Percentiles rank a stretch among this genome's conserved stretches.
Conservation (phyloP, 2,888 invertebrate species). For the Epinotia nisella region DNA sequence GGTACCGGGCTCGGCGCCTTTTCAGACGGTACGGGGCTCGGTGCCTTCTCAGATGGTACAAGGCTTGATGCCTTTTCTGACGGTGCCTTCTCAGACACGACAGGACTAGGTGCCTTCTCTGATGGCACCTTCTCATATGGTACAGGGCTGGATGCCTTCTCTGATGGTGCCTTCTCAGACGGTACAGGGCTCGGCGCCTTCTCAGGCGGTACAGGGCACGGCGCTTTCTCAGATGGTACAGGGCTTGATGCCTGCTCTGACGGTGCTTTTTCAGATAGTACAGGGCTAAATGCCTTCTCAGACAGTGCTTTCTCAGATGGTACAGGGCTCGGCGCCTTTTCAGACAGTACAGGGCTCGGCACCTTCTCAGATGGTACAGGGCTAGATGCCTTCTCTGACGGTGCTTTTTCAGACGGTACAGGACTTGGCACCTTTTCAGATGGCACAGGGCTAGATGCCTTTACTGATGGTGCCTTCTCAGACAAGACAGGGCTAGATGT, state of each 20-base stretch:
- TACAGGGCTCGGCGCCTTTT: conserved; percentile 35
- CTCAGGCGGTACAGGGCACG: conserved; percentile 2
- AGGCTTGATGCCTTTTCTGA: conserved; percentile 14
- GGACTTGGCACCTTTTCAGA: conserved; percentile 28
- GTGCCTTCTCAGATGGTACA: not conserved
- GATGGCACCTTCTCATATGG: conserved; percentile 7
- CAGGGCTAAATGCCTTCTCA: conserved; percentile 35
- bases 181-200: conserved; percentile 37
- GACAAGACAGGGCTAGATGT: conserved; percentile 2
- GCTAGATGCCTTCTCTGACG: not conserved
- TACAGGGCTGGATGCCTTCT: conserved; percentile 25
- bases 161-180: conserved; percentile 9
- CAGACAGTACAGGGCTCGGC: conserved; percentile 17
- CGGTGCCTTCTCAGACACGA: not conserved
- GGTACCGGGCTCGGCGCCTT: conserved; percentile 29
- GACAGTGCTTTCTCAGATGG: conserved; percentile 35
- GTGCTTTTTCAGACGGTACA: not conserved
- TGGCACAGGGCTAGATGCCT: not conserved
- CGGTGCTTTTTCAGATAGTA: conserved; percentile 16
- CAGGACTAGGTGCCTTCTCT: not conserved
- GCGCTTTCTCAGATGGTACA: not conserved
- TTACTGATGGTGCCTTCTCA: conserved; percentile 10
- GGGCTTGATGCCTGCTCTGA: not conserved
- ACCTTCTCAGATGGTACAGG: not conserved
- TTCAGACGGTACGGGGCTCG: not conserved